phyloP scores from a whole-genome alignment of 2,888 invertebrate species.

The Griposia aprilina region DNA sequence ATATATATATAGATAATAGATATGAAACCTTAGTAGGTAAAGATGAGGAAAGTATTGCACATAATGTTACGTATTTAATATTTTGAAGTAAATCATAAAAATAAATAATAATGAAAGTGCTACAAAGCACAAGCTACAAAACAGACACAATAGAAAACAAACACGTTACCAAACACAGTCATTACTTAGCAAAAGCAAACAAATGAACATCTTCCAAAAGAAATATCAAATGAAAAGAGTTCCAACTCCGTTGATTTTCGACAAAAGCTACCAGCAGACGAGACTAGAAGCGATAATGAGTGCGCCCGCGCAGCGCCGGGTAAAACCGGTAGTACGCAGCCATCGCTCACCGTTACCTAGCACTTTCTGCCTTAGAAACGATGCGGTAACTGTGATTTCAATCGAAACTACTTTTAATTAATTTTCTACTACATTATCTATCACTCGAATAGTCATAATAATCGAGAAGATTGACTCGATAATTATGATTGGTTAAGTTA shows the following conservation, averaged over 20 bases:
- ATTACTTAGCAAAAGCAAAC: constrained; percentile 63
- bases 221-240: constrained; percentile 65
- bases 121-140: constrained; percentile 15
- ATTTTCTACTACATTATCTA: constrained; percentile 87
- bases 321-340: constrained; percentile 88
- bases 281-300: constrained; percentile 83
- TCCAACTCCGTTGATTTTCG: constrained; percentile 75
- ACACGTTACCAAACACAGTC: constrained; percentile 51
- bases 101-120: not conserved
- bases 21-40: not conserved
- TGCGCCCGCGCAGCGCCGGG: constrained; percentile 73
- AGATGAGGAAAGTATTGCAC: not conserved
- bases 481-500: constrained; percentile 75
- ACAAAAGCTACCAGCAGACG: constrained; percentile 79
- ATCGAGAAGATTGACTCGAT: constrained; percentile 70
- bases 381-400: constrained; percentile 86
- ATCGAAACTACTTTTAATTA: constrained; percentile 87
- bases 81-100: constrained; percentile 3
- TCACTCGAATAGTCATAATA: constrained; percentile 75
- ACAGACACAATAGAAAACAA: constrained; percentile 36
- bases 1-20: no score
- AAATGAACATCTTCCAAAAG: constrained; percentile 53
- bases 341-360: constrained; percentile 87
- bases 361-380: constrained; percentile 84
- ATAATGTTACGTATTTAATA: not conserved